Percentiles rank a stretch among this genome's conserved stretches.
phyloP scores from a whole-genome alignment of 2,888 invertebrate genomes.

The Dichetophora obliterata region DNA sequence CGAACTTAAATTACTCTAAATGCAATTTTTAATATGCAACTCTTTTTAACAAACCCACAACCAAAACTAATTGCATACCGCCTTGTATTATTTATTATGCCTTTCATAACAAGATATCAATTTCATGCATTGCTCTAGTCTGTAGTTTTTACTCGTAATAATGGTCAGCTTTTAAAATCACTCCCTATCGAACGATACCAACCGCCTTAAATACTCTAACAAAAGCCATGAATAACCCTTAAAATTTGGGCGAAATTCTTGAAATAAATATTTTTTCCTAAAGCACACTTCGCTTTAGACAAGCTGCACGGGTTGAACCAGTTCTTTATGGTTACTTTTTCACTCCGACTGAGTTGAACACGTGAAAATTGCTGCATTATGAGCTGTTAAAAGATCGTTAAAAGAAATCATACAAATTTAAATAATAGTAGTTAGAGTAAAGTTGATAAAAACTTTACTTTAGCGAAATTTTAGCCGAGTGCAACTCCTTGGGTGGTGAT shows the following conservation, averaged over 20 bases:
- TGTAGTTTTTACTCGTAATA: background rate
- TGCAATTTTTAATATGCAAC: background rate
- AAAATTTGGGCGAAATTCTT: background rate
- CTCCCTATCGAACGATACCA: background rate
- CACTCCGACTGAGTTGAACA: slow-evolving; percentile 46
- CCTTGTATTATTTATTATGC: background rate
- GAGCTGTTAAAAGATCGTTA: slow-evolving; percentile 65
- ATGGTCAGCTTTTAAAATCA: slow-evolving; percentile 16
- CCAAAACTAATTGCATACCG: background rate
- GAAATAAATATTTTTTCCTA: background rate
- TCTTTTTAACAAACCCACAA: background rate
- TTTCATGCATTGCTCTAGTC: background rate
- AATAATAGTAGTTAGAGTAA: slow-evolving; percentile 25
- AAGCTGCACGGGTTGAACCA: background rate
- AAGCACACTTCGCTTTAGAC: slow-evolving; percentile 24
- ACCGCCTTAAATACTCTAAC: slow-evolving; percentile 16
- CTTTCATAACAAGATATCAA: slow-evolving; percentile 4
- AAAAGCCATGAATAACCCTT: slow-evolving; percentile 2
- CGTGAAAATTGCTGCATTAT: slow-evolving; percentile 68
- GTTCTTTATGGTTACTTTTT: background rate
- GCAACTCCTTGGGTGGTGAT: background rate
- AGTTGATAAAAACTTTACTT: background rate
- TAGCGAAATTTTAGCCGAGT: background rate
- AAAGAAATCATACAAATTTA: slow-evolving; percentile 37
- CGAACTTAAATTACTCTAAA: background rate